Base-by-base conservation (phyloP, 2,888 invertebrate species). In the Boloria euphrosyne region DNA sequence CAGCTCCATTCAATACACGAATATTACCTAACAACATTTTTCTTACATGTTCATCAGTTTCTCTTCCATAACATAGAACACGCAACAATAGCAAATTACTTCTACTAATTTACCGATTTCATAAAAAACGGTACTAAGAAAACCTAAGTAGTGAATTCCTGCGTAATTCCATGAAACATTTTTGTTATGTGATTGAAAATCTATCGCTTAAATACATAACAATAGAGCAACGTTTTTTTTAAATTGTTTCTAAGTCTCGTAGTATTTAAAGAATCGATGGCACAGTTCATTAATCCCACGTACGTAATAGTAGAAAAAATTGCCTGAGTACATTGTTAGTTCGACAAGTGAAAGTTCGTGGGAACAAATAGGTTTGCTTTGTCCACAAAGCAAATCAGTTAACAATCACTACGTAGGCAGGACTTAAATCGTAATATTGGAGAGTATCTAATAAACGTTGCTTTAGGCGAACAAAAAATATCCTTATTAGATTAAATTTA, bases 291-390 rank as follows among this genome's bases (percentile, higher is more conserved):
- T 75, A 74, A 79, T 84, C 84, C 75, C 84, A 85, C 81, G 80
- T 78, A 74, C 71, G 70, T 67, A 66, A 66, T 53, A 64, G 66
- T 67, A 50, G 66, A 62, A 77, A 79, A 79, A 77, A 75, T 61
- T 71, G 74, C 73, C 72, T 73, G 72, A 71, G 66, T 43, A 74
- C 78, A 78, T 82, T 80, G 85, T 83, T 80, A 77, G 76, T 72
- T 75, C 80, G 76, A 88, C 73, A 74, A 85, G 90, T 89, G 90
- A 91, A 91, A 91, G 91, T 90, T 88, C 85, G 83, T 69, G 72
- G 54, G 71, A 74, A 73, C 68, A 69, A 74, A 73, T 71, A 67
- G 61, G 55, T 62, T 67, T 52, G 65, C 68, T 68, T 69, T 71
- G 65, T 68, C 31, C 31, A 38, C 31, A 38, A 38, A 49, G 67